These are phyloP conservation scores for Propithecus perrieri DNA, from an alignment of 2,797 vertebrate genomes.

Conservation along the genomic window DNA sequence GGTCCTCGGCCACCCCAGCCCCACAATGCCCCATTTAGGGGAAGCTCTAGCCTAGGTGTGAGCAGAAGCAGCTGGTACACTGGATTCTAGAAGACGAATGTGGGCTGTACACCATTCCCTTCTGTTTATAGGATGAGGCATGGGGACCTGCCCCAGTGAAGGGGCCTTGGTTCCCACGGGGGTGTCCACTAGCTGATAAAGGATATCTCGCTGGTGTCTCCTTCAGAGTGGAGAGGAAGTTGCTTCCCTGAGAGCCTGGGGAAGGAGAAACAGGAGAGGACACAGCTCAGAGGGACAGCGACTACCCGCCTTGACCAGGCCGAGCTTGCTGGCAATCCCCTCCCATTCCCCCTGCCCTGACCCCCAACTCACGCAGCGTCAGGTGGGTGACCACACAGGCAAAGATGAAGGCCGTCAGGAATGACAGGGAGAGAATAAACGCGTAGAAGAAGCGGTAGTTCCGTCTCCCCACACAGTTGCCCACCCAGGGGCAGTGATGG, in stretches of 20 bases:
- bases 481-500: conserved; percentile 98
- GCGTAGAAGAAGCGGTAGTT: conserved; percentile 99
- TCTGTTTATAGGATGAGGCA: background rate
- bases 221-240: conserved; percentile 91
- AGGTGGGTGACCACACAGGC: conserved; percentile 97
- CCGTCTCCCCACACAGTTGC: conserved; percentile 97
- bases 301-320: background rate
- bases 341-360: background rate
- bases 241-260: conserved; percentile 92
- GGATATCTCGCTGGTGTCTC: conserved; percentile 98
- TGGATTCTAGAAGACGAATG: background rate
- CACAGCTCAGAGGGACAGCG: background rate
- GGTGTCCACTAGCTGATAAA: conserved; percentile 78
- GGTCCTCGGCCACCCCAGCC: background rate
- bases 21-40: background rate
- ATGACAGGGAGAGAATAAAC: conserved; percentile 97
- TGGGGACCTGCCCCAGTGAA: background rate
- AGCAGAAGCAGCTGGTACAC: background rate
- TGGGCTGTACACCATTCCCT: background rate
- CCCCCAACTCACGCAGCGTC: conserved; percentile 91
- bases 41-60: background rate
- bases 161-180: background rate
- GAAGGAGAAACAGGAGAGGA: conserved; percentile 47
- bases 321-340: background rate
- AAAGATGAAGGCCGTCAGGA: conserved; percentile 97